Base-by-base conservation (phyloP, 2,797 vertebrate species). In the Arremon aurantiirostris region DNA sequence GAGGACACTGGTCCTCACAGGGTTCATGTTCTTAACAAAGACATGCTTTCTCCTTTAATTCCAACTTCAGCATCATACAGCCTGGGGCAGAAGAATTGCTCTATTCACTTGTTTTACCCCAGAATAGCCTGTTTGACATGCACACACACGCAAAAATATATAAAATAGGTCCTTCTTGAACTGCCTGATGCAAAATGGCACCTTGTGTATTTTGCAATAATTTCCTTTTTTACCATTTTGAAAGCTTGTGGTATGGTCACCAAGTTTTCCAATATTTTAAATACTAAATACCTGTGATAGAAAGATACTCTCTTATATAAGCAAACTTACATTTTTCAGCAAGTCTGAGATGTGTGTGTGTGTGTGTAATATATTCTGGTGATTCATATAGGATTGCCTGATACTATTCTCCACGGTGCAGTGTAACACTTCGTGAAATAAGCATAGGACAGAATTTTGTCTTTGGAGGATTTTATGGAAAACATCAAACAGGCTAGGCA, bases 401-500 rank as follows among this genome's bases (percentile, higher is more conserved):
- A 55, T 35, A 56, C 28, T 50, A 2, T 35, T 59, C 92, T 46
- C 53, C 57, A 15, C 55, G 47, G 11, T 82, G 41, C 42, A 56
- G 23, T 24, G 9, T 55, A 70, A 42, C 23, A 35, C 17, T 66
- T 47, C 44, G 21, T 56, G 37, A 49, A 84, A 63, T n/a, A 46
- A 78, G 2, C n/a, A 21, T 28, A 22, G 30, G n/a, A 53, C 35
- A 70, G 26, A 80, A 77, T 82, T 85, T 76, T 77, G 15, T 39
- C 44, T 85, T 91, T 70, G 78, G 47, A 65, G n/a, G 39, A 32
- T 72, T 91, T 87, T 70, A 39, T 35, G 9, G n/a, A 82, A 87
- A 69, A 61, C 15, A 22, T 64, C 34, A 78, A 60, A 69, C 14
- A 79, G 30, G 14, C 5, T 68, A 49, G 88, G 49, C 12, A 26